Evolutionary conservation across 2,797 vertebrate genomes (phyloP).

Genomic region (Florisuga fusca): DNA sequence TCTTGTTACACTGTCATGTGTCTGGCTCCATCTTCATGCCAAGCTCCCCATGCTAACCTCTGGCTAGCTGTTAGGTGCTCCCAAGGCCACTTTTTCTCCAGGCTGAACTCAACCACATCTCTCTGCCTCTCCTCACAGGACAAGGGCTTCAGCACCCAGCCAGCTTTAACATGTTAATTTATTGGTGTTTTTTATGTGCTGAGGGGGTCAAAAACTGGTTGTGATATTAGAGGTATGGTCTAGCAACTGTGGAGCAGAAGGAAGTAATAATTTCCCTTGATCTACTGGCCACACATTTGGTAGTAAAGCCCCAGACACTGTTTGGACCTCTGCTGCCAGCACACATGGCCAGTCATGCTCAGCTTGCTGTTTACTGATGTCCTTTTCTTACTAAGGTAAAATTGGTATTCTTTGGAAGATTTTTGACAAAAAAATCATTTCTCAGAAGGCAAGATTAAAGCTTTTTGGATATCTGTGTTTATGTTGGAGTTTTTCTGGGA

Average conservation of each 20-base stretch:
- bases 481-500: slow-evolving; percentile 10
- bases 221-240: background rate
- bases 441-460: slow-evolving; percentile 44
- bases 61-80: background rate
- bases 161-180: too few species aligned
- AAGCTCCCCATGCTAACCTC: background rate
- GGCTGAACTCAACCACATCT: too few species aligned
- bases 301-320: background rate
- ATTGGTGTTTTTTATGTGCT: background rate
- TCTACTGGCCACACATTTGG: background rate
- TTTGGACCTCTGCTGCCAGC: background rate
- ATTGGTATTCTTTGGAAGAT: slow-evolving; percentile 21
- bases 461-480: background rate
- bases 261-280: background rate
- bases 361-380: background rate
- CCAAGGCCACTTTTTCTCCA: too few species aligned
- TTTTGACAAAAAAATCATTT: slow-evolving; percentile 58
- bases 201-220: background rate
- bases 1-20: background rate
- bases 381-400: background rate
- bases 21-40: background rate
- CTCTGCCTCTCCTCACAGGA: too few species aligned
- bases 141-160: too few species aligned
- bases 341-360: background rate
- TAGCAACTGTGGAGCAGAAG: background rate